Conservation (phyloP, 2,113 vertebrate species). For the Proterorhinus semilunaris region DNA sequence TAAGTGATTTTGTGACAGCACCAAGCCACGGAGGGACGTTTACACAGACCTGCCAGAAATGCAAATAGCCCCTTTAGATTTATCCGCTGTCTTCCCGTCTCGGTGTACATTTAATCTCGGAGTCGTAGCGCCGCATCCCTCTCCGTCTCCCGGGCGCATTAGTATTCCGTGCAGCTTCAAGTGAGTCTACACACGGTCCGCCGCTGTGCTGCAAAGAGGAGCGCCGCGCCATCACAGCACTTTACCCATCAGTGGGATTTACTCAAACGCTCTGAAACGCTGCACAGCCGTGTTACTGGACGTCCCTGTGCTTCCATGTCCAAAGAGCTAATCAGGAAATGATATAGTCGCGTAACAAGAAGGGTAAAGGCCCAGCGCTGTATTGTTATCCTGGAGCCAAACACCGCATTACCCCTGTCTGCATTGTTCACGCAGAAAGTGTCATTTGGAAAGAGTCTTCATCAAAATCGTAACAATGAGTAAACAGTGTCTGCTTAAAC, state of each 20-base stretch:
- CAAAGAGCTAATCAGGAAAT: too few species aligned
- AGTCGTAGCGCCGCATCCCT: background rate
- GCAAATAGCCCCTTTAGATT: background rate
- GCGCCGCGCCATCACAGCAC: slow-evolving; percentile 37
- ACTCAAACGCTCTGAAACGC: slow-evolving; percentile 15
- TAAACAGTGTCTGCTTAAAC: too few species aligned
- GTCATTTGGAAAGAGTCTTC: too few species aligned
- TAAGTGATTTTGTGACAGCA: too few species aligned
- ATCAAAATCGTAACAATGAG: too few species aligned
- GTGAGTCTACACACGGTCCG: slow-evolving; percentile 50
- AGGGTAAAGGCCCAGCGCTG: too few species aligned
- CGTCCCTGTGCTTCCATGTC: slow-evolving; percentile 14
- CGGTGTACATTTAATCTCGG: background rate
- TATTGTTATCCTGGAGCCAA: too few species aligned
- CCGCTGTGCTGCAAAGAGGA: slow-evolving; percentile 58
- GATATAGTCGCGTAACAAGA: too few species aligned
- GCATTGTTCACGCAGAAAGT: too few species aligned
- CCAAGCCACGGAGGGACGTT: background rate
- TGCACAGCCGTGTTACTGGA: background rate
- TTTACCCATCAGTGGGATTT: slow-evolving; percentile 63
- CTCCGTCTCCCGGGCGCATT: slow-evolving; percentile 54
- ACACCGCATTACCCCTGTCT: too few species aligned
- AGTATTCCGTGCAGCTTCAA: slow-evolving; percentile 69
- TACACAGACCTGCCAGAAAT: background rate
- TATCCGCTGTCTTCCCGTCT: slow-evolving; percentile 15